Conservation (phyloP, 2,888 invertebrate species). For the Caenorhabditis afra region DNA sequence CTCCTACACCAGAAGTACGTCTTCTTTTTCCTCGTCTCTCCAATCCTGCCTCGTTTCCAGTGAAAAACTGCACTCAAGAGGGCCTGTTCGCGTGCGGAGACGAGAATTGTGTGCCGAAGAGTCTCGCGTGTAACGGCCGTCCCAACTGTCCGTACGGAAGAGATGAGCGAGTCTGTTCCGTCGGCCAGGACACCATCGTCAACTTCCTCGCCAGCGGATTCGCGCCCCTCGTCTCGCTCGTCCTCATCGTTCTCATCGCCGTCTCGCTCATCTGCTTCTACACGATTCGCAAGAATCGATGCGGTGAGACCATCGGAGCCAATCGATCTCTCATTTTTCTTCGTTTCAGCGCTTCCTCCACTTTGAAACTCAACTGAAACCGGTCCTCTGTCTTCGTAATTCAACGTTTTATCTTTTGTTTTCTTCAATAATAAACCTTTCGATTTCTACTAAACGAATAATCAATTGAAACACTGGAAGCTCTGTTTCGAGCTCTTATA, state of each 20-base stretch:
- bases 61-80: conserved; percentile 75
- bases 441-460: too few relatives aligned
- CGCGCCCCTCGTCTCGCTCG: conserved; percentile 67
- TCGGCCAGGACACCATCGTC: conserved; percentile 59
- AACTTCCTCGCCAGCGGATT: conserved; percentile 68
- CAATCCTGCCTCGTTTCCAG: conserved; percentile 62
- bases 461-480: too few relatives aligned
- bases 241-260: conserved; percentile 65
- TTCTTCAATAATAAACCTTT: too few relatives aligned
- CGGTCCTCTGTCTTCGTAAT: conserved; percentile 9
- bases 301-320: conserved; percentile 19
- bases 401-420: too few relatives aligned
- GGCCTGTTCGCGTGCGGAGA: conserved; percentile 78
- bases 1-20: conserved; percentile 64
- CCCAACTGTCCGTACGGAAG: conserved; percentile 76
- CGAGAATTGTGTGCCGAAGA: conserved; percentile 78
- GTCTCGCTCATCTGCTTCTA: conserved; percentile 67
- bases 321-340: too few relatives aligned
- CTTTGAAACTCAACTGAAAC: conserved; percentile 24
- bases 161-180: conserved; percentile 71
- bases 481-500: too few relatives aligned
- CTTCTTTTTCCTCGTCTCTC: not conserved
- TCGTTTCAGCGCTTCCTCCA: conserved; percentile 43
- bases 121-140: conserved; percentile 73
- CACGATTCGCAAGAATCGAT: conserved; percentile 58